Conservation (phyloP, 1,140 invertebrate species). For the Drosophila aff. region DNA sequence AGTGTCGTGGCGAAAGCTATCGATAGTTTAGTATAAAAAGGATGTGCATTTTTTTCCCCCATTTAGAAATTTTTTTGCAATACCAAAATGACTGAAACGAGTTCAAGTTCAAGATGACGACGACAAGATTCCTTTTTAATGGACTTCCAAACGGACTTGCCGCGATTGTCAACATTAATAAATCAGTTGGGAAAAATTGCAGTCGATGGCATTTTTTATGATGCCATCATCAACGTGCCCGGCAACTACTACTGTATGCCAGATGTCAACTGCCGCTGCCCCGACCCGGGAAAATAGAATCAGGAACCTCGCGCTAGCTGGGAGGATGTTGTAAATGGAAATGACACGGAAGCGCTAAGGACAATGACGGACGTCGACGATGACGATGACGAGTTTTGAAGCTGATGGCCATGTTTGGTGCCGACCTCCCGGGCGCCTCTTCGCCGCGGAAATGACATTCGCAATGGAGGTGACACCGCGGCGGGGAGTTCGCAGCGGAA, state of each 20-base stretch:
- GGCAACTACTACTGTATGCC: constrained; percentile 15
- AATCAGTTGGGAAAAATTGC: constrained; percentile 53
- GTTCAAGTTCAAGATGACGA: constrained; percentile 2
- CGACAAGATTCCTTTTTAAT: constrained; percentile 17
- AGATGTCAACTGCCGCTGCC: constrained; percentile 40
- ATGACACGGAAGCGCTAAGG: constrained; percentile 54
- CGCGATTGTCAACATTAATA: constrained; percentile 53
- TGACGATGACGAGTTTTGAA: constrained; percentile 42
- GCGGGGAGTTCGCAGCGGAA: constrained; percentile 29
- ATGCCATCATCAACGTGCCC: constrained; percentile 36
- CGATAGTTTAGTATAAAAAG: no score
- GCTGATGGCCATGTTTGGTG: constrained; percentile 35
- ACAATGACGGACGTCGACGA: constrained; percentile 56
- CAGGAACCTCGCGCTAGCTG: constrained; percentile 14
- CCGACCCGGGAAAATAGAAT: constrained; percentile 28
- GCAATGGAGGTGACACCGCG: constrained; percentile 47
- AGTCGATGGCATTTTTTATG: constrained; percentile 54
- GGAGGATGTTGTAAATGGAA: constrained; percentile 44
- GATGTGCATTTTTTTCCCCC: no score
- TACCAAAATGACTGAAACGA: neutral
- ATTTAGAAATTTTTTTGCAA: no score
- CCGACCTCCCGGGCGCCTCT: constrained; percentile 14
- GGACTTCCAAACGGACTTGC: neutral
- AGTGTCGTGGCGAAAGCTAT: no score
- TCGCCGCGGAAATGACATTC: constrained; percentile 44